These are phyloP conservation scores for Acestrorhynchus altus DNA, from an alignment of 2,797 vertebrate species.

Conservation along the genomic window DNA sequence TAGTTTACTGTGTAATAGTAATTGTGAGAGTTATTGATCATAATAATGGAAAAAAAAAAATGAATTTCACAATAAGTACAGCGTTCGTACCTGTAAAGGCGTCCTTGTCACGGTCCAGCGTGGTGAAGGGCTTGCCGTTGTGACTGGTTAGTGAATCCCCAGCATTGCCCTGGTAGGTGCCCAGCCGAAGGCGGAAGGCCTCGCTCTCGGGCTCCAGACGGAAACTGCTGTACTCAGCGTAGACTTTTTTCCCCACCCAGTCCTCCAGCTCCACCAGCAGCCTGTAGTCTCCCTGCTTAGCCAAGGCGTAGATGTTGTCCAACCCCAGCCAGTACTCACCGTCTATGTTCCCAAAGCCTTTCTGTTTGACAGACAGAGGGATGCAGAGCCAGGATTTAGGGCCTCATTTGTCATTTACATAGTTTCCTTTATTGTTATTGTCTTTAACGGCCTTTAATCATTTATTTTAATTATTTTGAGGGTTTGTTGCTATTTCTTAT, in stretches of 20 bases:
- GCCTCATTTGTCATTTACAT: neutral
- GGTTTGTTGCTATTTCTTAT: no score
- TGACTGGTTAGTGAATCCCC: conserved; percentile 95
- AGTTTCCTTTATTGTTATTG: neutral
- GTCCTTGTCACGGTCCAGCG: conserved; percentile 95
- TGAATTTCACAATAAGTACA: no score
- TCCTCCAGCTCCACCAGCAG: conserved; percentile 95
- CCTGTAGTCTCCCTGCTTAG: conserved; percentile 94
- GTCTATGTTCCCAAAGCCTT: conserved; percentile 97
- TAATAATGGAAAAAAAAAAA: no score
- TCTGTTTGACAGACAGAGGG: conserved; percentile 74
- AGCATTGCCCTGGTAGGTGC: conserved; percentile 96
- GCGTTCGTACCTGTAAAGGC: conserved; percentile 88
- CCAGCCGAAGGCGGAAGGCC: conserved; percentile 89
- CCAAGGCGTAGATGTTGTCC: conserved; percentile 92
- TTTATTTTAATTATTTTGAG: no score
- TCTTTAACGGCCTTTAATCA: neutral
- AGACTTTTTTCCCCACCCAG: conserved; percentile 98
- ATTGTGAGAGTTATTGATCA: no score
- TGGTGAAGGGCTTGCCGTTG: conserved; percentile 97
- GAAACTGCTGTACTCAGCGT: conserved; percentile 97
- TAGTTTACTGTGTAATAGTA: no score
- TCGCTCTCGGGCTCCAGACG: conserved; percentile 91
- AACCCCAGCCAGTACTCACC: conserved; percentile 97
- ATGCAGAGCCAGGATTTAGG: neutral